phyloP scores from a whole-genome alignment of 2,888 invertebrate genomes.

The Noctuana brunneofusca region DNA sequence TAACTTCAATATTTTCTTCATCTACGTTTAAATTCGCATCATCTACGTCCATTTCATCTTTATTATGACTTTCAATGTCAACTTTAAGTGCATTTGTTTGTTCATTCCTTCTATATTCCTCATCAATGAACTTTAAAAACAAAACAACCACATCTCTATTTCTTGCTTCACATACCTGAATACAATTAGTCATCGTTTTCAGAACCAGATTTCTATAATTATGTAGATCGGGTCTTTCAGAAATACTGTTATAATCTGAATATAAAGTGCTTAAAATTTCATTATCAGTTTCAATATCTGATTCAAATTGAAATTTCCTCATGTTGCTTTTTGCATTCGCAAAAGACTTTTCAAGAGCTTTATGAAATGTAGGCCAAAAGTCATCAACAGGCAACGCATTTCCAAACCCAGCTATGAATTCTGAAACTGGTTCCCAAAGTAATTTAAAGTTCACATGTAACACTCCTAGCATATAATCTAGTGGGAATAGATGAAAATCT shows the following conservation, averaged over 20 bases:
- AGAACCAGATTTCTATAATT: conserved; percentile 92
- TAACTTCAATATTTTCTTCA: conserved; percentile 60
- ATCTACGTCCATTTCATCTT: conserved; percentile 60
- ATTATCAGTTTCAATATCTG: conserved; percentile 60
- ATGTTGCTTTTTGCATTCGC: conserved; percentile 68
- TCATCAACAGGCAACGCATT: conserved; percentile 80
- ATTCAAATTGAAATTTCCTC: conserved; percentile 60
- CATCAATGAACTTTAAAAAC: conserved; percentile 91
- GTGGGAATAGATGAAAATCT: conserved; percentile 84
- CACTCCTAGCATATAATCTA: conserved; percentile 91
- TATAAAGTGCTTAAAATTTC: conserved; percentile 62
- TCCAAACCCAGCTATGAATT: conserved; percentile 90
- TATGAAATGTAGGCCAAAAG: conserved; percentile 89
- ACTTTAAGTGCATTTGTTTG: conserved; percentile 65
- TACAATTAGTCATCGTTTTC: conserved; percentile 89
- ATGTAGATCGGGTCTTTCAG: conserved; percentile 86
- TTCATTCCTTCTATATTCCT: conserved; percentile 73
- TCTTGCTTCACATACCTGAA: conserved; percentile 89
- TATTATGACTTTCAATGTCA: conserved; percentile 85
- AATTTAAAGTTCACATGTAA: conserved; percentile 94
- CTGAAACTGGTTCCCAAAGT: conserved; percentile 92
- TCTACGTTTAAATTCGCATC: conserved; percentile 57
- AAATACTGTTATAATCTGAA: conserved; percentile 65
- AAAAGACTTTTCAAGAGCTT: conserved; percentile 81
- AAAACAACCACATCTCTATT: conserved; percentile 91